Base-by-base conservation (phyloP, 2,797 vertebrate species). In the Mionectes olivaceus region DNA sequence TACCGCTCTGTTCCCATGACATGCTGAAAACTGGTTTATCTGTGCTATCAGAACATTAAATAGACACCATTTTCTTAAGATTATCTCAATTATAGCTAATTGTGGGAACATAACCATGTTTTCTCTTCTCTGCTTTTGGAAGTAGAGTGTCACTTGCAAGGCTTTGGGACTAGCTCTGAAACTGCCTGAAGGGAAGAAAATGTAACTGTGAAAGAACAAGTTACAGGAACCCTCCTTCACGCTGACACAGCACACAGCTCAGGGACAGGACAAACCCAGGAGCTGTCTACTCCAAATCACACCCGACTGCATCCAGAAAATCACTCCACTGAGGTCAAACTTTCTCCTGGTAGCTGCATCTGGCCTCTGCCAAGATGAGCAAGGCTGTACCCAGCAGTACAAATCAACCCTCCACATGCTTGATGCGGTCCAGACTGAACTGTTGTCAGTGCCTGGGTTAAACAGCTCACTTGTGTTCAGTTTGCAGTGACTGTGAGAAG, bases 41-140 rank as follows among this genome's bases (percentile, higher is more conserved):
- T 13, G 30, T 57, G 56, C 61, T 77, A 91, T 73, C 60, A 87
- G 49, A 91, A 88, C 30, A 70, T 70, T 82, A 67, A 69, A 67
- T 33, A 50, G 46, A 60, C 77, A 88, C 33, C 74, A 93, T 82
- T 89, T 94, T 80, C 64, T 91, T 79, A 84, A 90, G 43, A 91
- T 93, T 82, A 88, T n/a, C 35, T 67, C 90, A n/a, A 70, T 76
- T 94, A 93, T 85, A 82, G 52, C 50, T 90, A 93, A 93, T 0
- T 0, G 1, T 91, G 89, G 74, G 84, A 96, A 93, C 43, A 82
- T 33, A 35, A 88, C 23, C 77, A 63, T 3, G 1, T 81, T 83
- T 85, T 93, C 76, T 86, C 65, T 64, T 53, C n/a, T 39, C 47
- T 77, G 35, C 46, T 92, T 93, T 75, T 86, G 1, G 75, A 85